A percentile compares a stretch with the other conserved stretches of the same genome.
These are phyloP conservation scores for Sinopyrophorus schimmeli DNA, from an alignment of 2,888 invertebrate genomes.

Conservation along the genomic window DNA sequence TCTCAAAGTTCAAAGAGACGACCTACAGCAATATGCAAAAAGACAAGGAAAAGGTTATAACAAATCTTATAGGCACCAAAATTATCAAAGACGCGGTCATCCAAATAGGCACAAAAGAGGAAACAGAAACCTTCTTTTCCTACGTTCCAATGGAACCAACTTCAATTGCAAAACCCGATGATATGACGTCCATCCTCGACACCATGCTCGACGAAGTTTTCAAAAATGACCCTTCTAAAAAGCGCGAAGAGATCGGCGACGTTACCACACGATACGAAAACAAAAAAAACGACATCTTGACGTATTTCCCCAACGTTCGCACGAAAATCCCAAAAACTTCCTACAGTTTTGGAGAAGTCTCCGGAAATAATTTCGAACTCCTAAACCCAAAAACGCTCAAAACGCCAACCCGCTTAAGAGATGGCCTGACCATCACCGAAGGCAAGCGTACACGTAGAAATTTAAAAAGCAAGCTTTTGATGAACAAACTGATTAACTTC, in stretches of 20 bases:
- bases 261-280: background rate
- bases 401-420: background rate
- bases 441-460: background rate
- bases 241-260: background rate
- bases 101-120: constrained; percentile 15
- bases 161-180: background rate
- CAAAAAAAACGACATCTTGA: background rate
- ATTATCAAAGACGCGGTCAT: constrained; percentile 21
- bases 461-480: too few species aligned
- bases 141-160: too few species aligned
- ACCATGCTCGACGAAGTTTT: background rate
- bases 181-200: background rate
- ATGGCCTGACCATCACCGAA: constrained; percentile 1
- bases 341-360: constrained; percentile 11
- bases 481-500: too few species aligned
- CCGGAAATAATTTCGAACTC: background rate
- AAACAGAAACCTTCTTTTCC: constrained; percentile 17
- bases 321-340: constrained; percentile 17
- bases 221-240: background rate
- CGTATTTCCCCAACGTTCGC: constrained; percentile 1
- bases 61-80: constrained; percentile 12
- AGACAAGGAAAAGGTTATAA: too few species aligned
- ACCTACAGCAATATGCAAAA: too few species aligned
- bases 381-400: background rate
- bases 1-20: too few species aligned